These are phyloP conservation scores for Neofelis nebulosa DNA, from an alignment of 2,113 vertebrate species.

Conservation along the genomic window DNA sequence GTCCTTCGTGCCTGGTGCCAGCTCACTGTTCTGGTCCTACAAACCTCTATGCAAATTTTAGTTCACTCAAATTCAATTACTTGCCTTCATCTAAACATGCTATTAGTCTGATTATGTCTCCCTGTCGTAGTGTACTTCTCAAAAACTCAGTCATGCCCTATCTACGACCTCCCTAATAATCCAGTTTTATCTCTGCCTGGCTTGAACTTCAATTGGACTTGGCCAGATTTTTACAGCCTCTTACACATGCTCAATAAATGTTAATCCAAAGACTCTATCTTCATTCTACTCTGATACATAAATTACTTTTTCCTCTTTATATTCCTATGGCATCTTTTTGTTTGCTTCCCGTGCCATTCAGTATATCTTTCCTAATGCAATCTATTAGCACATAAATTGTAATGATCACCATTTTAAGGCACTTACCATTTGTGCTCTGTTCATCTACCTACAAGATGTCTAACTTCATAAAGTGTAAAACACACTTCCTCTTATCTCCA, in stretches of 20 bases:
- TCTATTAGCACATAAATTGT: neutral
- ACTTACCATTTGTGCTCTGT: neutral
- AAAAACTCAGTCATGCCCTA: neutral
- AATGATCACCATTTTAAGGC: neutral
- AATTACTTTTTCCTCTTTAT: neutral
- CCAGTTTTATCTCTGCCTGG: neutral
- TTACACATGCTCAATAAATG: neutral
- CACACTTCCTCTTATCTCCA: neutral
- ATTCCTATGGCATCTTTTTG: neutral
- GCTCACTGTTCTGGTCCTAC: neutral
- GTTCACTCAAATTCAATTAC: neutral
- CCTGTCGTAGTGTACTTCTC: neutral
- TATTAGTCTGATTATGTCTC: neutral
- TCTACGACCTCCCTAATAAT: neutral
- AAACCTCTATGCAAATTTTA: neutral
- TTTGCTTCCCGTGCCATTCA: neutral
- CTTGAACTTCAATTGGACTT: neutral
- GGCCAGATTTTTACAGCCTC: neutral
- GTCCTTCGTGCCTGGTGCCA: neutral
- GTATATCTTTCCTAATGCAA: neutral
- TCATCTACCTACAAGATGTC: neutral
- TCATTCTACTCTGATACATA: neutral
- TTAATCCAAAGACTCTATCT: neutral
- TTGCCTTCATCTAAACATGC: neutral
- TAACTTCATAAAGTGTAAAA: neutral